Base-by-base conservation (phyloP, 1,140 invertebrate species). In the Magallana ariakensis region DNA sequence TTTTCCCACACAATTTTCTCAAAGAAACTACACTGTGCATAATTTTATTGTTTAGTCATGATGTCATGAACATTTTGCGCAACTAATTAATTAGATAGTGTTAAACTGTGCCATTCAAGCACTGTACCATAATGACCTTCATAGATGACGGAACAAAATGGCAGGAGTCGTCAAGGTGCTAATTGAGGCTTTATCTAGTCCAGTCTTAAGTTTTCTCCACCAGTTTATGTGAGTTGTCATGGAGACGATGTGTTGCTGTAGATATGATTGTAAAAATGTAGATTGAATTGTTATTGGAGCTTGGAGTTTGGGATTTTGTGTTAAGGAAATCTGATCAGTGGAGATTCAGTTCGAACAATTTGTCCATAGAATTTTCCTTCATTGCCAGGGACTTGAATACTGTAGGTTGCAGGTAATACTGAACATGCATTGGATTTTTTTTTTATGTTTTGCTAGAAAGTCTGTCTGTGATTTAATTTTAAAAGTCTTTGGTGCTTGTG, bases 261-360 rank as follows among this genome's bases (percentile, higher is more conserved):
- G 66, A 75, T 75, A 26, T 75, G 19, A 13, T 22, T 26, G 66
- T 75, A 75, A 75, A 66, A 75, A 75, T 22, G 19, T 46, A 75
- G 66, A 33, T 75, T 75, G 66, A 75, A 75, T 75, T 75, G 33
- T 26, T 75, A 75, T 75, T 75, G 26, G 66, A 75, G 66, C 22
- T 4, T 11, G 0, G 66, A 75, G 66, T 33, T 13, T 46, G 22
- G 22, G 66, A 75, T 33, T 75, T 75, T 75, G 66, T 75, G 66
- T 22, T 26, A 22, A 26, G 9, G 19, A 11, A 75, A 33, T 75
- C 3, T 75, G 66, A 75, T 75, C 66, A 75, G 22, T 8, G 66
- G 22, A 26, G 66, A 33, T 75, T 75, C 9, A 26, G 22, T 75
- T 75, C 19, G 11, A 26, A 70, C 19, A 70, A 26, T 26, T 13